Evolutionary conservation across 2,797 vertebrate genomes (phyloP).

Genomic region (Schizothorax lantsangensis): DNA sequence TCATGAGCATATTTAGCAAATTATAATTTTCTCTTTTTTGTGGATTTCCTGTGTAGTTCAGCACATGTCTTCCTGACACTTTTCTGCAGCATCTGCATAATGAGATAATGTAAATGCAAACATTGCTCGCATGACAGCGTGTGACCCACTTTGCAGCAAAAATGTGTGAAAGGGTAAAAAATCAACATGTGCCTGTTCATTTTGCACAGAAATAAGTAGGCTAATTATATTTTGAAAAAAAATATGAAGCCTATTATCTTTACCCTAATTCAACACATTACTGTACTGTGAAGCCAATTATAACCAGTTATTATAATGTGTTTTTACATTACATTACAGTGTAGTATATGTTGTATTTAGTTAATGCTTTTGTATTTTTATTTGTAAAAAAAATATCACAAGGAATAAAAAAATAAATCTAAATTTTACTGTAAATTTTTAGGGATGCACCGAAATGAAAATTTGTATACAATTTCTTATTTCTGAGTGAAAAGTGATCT

Average conservation of each 20-base stretch:
- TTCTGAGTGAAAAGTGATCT: too few species aligned
- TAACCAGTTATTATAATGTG: not conserved
- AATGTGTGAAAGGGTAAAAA: not conserved
- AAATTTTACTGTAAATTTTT: too few species aligned
- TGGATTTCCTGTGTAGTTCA: not conserved
- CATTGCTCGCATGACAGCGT: not conserved
- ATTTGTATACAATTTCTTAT: too few species aligned
- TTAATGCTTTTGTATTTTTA: not conserved
- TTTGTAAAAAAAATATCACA: not conserved
- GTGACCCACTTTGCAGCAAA: conserved; percentile 33
- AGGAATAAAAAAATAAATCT: too few species aligned
- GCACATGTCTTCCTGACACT: not conserved
- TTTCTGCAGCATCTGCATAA: conserved; percentile 18
- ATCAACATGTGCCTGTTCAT: not conserved
- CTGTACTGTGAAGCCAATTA: not conserved
- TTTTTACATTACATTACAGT: not conserved
- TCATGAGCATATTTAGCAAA: conserved; percentile 10
- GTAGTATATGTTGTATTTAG: not conserved
- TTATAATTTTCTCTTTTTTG: not conserved
- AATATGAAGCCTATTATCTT: not conserved
- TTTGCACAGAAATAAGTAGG: not conserved
- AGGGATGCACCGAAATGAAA: too few species aligned
- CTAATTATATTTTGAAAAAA: not conserved
- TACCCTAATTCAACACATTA: not conserved
- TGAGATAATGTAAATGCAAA: conserved; percentile 20